A percentile compares a stretch with the other conserved stretches of the same genome.
These are phyloP conservation scores for Drosophila melanogaster DNA, from an alignment of 1,140 invertebrate species.

Conservation along the genomic window DNA sequence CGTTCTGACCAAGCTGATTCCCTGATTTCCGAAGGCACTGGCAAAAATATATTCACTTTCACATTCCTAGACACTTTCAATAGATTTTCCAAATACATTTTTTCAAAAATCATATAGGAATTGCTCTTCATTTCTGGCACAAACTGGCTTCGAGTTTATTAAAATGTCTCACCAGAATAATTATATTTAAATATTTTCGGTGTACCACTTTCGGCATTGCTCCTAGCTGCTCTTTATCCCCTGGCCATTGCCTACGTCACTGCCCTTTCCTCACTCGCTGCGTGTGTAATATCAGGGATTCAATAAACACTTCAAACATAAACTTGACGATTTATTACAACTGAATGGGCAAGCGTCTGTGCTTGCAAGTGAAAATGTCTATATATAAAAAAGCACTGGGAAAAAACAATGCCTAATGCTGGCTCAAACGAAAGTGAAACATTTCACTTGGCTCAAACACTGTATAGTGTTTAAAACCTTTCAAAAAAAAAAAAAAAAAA, in stretches of 20 bases:
- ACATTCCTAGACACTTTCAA: no score
- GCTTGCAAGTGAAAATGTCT: slow-evolving; percentile 35
- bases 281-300: slow-evolving; percentile 81
- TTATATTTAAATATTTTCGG: neutral
- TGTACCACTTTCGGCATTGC: slow-evolving; percentile 8
- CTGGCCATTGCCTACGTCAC: neutral
- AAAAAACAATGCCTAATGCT: neutral
- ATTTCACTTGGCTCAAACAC: no score
- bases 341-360: slow-evolving; percentile 51
- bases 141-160: no score
- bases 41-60: neutral
- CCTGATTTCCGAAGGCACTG: slow-evolving; percentile 8
- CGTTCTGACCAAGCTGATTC: slow-evolving; percentile 21
- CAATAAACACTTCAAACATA: slow-evolving; percentile 83
- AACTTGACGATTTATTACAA: slow-evolving; percentile 80
- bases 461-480: no score
- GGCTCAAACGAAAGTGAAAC: neutral
- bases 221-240: neutral
- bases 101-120: no score
- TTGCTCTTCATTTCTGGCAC: no score
- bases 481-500: no score
- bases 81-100: no score
- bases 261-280: slow-evolving; percentile 29
- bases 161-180: no score
- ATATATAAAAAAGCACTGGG: slow-evolving; percentile 9